Percentiles rank a stretch among this genome's conserved stretches.
Conservation (phyloP, 2,113 vertebrate genomes). For the Cynopterus brachyotis region DNA sequence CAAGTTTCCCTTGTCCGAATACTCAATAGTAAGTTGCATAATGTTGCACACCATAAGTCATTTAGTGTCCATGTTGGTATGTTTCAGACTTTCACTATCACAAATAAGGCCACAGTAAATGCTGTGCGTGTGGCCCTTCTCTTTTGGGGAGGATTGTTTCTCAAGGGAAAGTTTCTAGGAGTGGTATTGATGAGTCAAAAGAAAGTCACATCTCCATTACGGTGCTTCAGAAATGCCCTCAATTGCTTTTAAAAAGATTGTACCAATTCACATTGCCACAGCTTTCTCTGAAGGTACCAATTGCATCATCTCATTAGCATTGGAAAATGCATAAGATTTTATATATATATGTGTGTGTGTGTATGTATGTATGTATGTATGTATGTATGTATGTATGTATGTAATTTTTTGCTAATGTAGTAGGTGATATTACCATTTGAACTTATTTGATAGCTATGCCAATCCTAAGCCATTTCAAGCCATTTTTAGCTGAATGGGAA, state of each 20-base stretch:
- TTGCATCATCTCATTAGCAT: background rate
- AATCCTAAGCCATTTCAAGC: background rate
- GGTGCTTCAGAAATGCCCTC: background rate
- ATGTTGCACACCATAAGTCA: background rate
- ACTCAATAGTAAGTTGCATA: background rate
- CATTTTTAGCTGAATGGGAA: background rate
- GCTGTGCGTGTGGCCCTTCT: background rate
- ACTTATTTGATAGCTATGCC: background rate
- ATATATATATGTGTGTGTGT: background rate
- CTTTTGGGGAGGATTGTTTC: background rate
- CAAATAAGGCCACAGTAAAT: background rate
- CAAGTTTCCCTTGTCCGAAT: background rate
- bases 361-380: background rate
- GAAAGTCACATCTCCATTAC: background rate
- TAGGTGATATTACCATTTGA: background rate
- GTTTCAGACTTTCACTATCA: conserved; percentile 15
- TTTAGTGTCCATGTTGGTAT: background rate
- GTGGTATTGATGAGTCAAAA: conserved; percentile 43
- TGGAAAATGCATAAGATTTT: background rate
- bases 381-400: no score
- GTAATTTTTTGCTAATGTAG: no score
- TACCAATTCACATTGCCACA: background rate
- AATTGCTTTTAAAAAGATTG: conserved; percentile 26
- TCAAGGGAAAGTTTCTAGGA: conserved; percentile 1
- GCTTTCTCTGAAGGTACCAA: background rate